Percentiles rank a stretch among this genome's conserved stretches.
Conservation (phyloP, 2,113 vertebrate species). For the Leptobrachium leishanense region DNA sequence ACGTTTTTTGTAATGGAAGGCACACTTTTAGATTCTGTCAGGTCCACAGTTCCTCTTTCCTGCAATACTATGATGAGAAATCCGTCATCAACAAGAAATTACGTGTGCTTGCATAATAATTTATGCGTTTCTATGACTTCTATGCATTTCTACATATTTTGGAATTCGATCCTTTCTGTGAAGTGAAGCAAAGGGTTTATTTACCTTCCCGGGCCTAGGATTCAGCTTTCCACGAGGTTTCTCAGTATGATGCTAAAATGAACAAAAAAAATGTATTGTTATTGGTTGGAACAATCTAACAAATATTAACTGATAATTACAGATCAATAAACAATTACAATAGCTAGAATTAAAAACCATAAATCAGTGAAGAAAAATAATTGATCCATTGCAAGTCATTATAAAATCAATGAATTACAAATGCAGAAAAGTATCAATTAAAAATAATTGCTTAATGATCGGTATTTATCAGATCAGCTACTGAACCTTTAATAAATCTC, state of each 20-base stretch:
- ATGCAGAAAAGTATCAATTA: not conserved
- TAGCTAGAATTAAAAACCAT: not conserved
- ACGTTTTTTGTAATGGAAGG: too few relatives aligned
- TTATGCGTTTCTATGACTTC: too few relatives aligned
- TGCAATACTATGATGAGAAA: not conserved
- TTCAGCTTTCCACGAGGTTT: constrained; percentile 83
- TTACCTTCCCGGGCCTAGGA: constrained; percentile 90
- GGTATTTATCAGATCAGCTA: not conserved
- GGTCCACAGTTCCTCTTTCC: not conserved
- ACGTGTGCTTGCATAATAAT: not conserved
- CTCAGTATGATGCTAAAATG: constrained; percentile 65
- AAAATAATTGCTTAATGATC: not conserved
- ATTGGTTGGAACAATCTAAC: not conserved
- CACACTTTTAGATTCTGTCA: not conserved
- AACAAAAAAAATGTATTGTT: fast-evolving
- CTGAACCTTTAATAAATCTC: constrained; percentile 57
- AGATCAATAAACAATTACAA: not conserved
- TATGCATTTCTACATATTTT: too few relatives aligned
- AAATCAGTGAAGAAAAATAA: not conserved
- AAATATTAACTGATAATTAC: not conserved
- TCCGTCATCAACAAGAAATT: not conserved
- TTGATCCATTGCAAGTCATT: not conserved
- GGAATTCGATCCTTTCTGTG: too few relatives aligned
- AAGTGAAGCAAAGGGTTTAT: too few relatives aligned
- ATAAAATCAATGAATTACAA: not conserved